A percentile compares a stretch with the other conserved stretches of the same genome.
Evolutionary conservation across 1,140 invertebrate genomes (phyloP).

Genomic region (Anadara kagoshimensis): DNA sequence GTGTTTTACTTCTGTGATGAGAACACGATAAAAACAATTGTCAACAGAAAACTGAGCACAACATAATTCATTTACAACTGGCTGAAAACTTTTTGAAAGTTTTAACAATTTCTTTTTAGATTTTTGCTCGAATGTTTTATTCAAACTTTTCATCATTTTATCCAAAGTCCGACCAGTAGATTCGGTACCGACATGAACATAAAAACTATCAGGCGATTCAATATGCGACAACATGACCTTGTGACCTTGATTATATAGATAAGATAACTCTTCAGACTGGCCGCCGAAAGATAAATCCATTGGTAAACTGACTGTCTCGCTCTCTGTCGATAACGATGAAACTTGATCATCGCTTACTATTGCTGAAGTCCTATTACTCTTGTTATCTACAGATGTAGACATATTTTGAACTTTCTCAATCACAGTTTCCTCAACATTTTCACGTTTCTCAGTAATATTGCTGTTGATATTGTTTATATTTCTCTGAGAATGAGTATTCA

Average conservation of each 20-base stretch:
- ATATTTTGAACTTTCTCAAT: neutral
- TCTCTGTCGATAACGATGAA: constrained; percentile 8
- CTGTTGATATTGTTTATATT: too few relatives aligned
- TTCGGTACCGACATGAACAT: constrained; percentile 42
- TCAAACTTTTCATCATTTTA: constrained; percentile 42
- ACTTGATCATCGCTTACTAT: neutral
- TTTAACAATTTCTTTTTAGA: constrained; percentile 31
- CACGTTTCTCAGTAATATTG: neutral
- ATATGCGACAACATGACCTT: constrained; percentile 42
- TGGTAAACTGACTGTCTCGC: constrained; percentile 1
- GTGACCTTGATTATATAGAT: neutral
- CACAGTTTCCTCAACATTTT: neutral
- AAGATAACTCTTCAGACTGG: neutral
- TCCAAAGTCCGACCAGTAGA: constrained; percentile 38
- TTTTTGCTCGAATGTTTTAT: constrained; percentile 29
- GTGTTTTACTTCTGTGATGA: constrained; percentile 20
- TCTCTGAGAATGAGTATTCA: too few relatives aligned
- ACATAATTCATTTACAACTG: constrained; percentile 39
- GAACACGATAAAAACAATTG: constrained; percentile 40
- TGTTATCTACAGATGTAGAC: too few relatives aligned
- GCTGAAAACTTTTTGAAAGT: constrained; percentile 24
- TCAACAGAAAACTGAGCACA: constrained; percentile 47
- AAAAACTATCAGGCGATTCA: constrained; percentile 44
- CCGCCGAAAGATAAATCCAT: neutral
- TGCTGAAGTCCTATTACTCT: too few relatives aligned